Base-by-base conservation (phyloP, 2,888 invertebrate species). In the Phyto melanocephala region DNA sequence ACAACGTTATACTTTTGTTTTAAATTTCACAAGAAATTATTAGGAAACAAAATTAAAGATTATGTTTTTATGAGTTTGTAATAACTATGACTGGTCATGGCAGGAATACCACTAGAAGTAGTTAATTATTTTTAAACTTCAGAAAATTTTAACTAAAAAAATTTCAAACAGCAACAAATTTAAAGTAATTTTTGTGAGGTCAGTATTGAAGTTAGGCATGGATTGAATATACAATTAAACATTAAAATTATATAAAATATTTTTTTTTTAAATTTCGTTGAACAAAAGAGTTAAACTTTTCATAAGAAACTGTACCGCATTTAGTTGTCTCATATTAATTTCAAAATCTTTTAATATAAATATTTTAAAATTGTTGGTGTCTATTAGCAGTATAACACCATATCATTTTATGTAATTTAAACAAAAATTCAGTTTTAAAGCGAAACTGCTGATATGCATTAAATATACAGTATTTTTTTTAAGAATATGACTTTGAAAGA, bases 1-100 rank as follows among this genome's bases (percentile, higher is more conserved):
- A 81, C 37, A 84, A 81, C 76, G 70, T 60, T 78, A 83, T 79
- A 81, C 74, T 37, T 58, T 62, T 68, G 76, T 47, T 79, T 70
- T 58, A 24, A 50, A 17, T 74, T 81, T 68, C 54, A 20, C n/a
- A 22, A 10, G 42, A 50, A 42, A 50, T 28, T 1, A 10, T 28
- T 28, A 28, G 6, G 8, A 40, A 47, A 47, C 10, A 10, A 47
- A 47, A 47, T 10, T 1, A 5, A 45, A 45, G 17, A 11, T 11
- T 47, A 15, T 20, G 11, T 11, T 15, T 15, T 45, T 15, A 11
- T 47, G 2, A 20, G n/a, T 42, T 42, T 1, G 15, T 1, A 42
- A 42, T 15, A 40, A n/a, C n/a, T n/a, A n/a, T n/a, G n/a, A n/a
- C n/a, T n/a, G n/a, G n/a, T n/a, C n/a, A n/a, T n/a, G n/a, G n/a